phyloP scores from a whole-genome alignment of 37 sponge, comb jelly and placozoan species.

The Cliona cf. orientalis region DNA sequence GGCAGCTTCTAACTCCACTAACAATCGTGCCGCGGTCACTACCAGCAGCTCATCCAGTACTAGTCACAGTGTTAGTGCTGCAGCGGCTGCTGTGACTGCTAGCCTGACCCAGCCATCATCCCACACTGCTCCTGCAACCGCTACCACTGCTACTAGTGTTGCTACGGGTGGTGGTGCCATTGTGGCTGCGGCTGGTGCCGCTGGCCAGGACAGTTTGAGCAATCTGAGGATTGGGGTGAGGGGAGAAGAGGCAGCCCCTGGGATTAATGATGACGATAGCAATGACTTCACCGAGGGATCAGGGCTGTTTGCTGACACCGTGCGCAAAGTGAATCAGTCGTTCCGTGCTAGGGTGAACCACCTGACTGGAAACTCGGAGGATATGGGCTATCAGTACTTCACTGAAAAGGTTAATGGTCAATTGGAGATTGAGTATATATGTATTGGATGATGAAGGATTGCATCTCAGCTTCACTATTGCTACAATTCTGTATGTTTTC shows the following conservation, averaged over 20 bases:
- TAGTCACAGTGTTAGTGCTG: neutral
- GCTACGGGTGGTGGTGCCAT: neutral
- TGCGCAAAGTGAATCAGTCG: constrained; percentile 43
- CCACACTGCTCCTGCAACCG: neutral
- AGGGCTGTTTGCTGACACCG: constrained; percentile 67
- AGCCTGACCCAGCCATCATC: too few species aligned
- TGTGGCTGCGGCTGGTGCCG: neutral
- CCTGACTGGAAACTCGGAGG: constrained; percentile 52
- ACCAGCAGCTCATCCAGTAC: neutral
- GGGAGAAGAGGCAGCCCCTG: constrained; percentile 9
- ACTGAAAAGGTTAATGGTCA: constrained; percentile 54
- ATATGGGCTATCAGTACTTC: constrained; percentile 76
- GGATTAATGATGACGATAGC: constrained; percentile 6
- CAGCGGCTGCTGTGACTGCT: neutral
- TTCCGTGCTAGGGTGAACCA: constrained; percentile 40
- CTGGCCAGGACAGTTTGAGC: neutral
- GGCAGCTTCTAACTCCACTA: neutral
- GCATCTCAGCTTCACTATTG: neutral
- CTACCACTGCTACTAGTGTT: constrained; percentile 7
- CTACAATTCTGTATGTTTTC: neutral
- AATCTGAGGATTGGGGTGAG: neutral
- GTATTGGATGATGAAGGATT: neutral
- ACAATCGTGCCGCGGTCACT: neutral
- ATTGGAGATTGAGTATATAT: neutral
- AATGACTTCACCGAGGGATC: constrained; percentile 20